Base-by-base conservation (phyloP, 2,797 vertebrate species). In the Natrix natrix region DNA sequence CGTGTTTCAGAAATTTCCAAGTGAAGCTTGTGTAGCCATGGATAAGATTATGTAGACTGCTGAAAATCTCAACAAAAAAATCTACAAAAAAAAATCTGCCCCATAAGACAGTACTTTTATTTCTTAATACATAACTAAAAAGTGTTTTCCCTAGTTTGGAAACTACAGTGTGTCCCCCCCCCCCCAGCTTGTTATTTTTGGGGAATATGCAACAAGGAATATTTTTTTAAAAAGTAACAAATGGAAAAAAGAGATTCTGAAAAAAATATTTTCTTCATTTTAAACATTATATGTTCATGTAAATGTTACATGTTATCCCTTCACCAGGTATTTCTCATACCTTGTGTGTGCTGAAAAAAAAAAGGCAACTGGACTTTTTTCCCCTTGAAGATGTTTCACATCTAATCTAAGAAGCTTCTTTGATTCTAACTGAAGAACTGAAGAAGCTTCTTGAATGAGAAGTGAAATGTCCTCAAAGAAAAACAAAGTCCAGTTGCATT, bases 41-140 rank as follows among this genome's bases (percentile, higher is more conserved):
- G 97, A 96, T 97, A 97, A 97, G 97, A 97, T 97, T 97, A 97
- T 97, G 96, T 95, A 97, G 97, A 98, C 95, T 92, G 94, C 94
- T 94, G 94, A 96, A 91, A 86, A 91, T 92, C 94, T 83, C 88
- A 63, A 91, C n/a, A 54, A 54, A 92, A 94, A 57, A 90, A 92
- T 89, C 92, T 94, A 95, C 90, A 90, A 87, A 94, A 94, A n/a
- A 32, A 1, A n/a, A 14, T 37, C 16, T 63, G 89, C 88, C 91
- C 91, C 32, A 61, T 20, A 96, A 89, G 86, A 94, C 66, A 92
- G 5, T 66, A 91, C 5, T 92, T 52, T 92, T 92, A 93, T 94
- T 43, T 43, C 7, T 17, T 94, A 96, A 94, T 89, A 61, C 78
- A 87, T 89, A 32, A 90, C 37, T 92, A 63, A 94, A 93, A 95